These are phyloP conservation scores for Chymomyza amoena DNA, from an alignment of 2,888 invertebrate genomes.

Conservation along the genomic window DNA sequence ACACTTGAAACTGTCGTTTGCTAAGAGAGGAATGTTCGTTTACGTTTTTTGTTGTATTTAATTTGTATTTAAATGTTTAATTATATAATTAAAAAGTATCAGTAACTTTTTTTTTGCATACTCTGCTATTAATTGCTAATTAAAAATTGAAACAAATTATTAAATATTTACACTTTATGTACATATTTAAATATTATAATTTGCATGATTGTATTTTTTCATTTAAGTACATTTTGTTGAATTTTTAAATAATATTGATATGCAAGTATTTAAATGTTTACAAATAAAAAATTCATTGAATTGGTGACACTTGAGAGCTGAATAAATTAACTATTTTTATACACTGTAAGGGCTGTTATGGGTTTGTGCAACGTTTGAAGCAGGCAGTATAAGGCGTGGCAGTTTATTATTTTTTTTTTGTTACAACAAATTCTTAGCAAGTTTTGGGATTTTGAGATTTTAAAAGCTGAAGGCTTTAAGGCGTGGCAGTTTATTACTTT, in stretches of 20 bases:
- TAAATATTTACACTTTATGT: constrained; percentile 58
- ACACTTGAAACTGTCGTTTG: constrained; percentile 49
- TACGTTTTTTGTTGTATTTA: constrained; percentile 21
- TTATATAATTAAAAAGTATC: constrained; percentile 30
- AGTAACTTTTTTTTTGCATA: constrained; percentile 25
- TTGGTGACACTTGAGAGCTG: no score
- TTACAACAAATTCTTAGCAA: no score
- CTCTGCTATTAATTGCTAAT: constrained; percentile 28
- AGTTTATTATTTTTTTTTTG: no score
- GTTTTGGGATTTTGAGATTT: no score
- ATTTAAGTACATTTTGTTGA: constrained; percentile 19
- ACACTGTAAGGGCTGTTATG: no score
- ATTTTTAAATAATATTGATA: constrained; percentile 52
- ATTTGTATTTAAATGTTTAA: constrained; percentile 15
- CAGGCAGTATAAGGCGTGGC: no score
- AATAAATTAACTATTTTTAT: no score
- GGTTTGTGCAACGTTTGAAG: no score
- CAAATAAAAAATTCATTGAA: not conserved
- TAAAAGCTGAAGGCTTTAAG: no score
- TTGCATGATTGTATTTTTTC: constrained; percentile 21
- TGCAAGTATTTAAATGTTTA: constrained; percentile 52
- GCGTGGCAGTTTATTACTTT: no score
- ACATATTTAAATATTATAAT: constrained; percentile 43
- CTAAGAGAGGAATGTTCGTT: constrained; percentile 59
- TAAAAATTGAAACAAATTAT: constrained; percentile 62